Base-by-base conservation (phyloP, 2,797 vertebrate genomes). In the Percopsis omiscomaycus region DNA sequence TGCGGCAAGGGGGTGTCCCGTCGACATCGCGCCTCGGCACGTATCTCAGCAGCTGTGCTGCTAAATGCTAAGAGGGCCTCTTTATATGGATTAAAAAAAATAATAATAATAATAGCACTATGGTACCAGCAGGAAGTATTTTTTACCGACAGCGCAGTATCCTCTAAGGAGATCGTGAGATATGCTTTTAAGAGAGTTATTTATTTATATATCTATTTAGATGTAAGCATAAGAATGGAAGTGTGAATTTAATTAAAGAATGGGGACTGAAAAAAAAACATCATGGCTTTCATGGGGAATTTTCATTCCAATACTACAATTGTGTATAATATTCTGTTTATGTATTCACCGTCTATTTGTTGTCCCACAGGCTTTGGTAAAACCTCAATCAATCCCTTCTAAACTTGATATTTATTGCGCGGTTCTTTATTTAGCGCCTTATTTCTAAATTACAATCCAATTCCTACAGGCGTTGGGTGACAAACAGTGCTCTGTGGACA, bases 281-380 rank as follows among this genome's bases (percentile, higher is more conserved):
- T 62, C 78, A 74, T 78, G 78, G 73, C 79, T 78, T 88, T 84
- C 83, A 87, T 80, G 78, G 80, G 82, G 81, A 78, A 79, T 59
- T 69, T 45, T 55, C 47, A 61, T 55, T 52, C 9, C 49, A 77
- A 14, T 5, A 55, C 12, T 2, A 14, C 4, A 69, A 77, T 11
- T 5, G 16, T 71, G 54, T 60, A 64, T 12, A 32, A 14, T 62
- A 30, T 16, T 9, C 59, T 60, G 0, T 54, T 45, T 27, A 60
- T 66, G 68, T 68, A 64, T 80, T 78, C 67, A 67, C 69, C 65
- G 27, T 73, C 79, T 61, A 55, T 72, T 78, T 66, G 59, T 66
- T 74, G 68, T 64, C 65, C 63, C 64, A 59, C 46, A 64, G 56
- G 67, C 69, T 72, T 71, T 53, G 30, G 9, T 42, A 27, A 46